phyloP scores from a whole-genome alignment of 2,888 invertebrate genomes.

The Macrosoma leucophasiata region DNA sequence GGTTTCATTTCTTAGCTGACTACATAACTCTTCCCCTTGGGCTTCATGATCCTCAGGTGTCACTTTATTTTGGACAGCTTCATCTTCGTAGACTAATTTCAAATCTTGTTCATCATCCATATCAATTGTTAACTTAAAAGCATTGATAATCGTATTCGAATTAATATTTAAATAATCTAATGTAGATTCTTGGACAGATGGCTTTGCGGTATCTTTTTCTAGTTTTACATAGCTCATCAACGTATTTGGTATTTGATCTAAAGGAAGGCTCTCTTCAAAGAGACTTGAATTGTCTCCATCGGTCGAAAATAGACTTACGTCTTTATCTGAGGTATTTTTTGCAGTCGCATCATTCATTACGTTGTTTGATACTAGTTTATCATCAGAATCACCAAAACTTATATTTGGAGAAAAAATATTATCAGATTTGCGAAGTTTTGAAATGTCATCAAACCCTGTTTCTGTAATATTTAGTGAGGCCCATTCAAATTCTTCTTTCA shows the following conservation, averaged over 20 bases:
- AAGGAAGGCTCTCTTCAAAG: slow-evolving; percentile 75
- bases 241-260: slow-evolving; percentile 68
- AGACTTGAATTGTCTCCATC: slow-evolving; percentile 71
- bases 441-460: slow-evolving; percentile 42
- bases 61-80: too few species aligned
- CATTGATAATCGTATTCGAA: slow-evolving; percentile 46
- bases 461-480: slow-evolving; percentile 57
- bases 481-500: slow-evolving; percentile 50
- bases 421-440: slow-evolving; percentile 38
- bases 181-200: slow-evolving; percentile 18
- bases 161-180: slow-evolving; percentile 33
- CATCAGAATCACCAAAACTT: slow-evolving; percentile 46
- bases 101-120: slow-evolving; percentile 52
- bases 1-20: slow-evolving; percentile 34
- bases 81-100: slow-evolving; percentile 56
- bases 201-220: slow-evolving; percentile 24
- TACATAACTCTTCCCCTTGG: neutral
- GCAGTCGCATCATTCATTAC: slow-evolving; percentile 23
- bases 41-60: slow-evolving; percentile 13
- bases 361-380: slow-evolving; percentile 27
- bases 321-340: slow-evolving; percentile 40
- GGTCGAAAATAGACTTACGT: slow-evolving; percentile 60
- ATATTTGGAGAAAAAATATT: slow-evolving; percentile 53
- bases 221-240: slow-evolving; percentile 49
- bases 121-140: slow-evolving; percentile 46